Evolutionary conservation across 2,797 vertebrate species (phyloP).

Genomic region (Pampus argenteus): DNA sequence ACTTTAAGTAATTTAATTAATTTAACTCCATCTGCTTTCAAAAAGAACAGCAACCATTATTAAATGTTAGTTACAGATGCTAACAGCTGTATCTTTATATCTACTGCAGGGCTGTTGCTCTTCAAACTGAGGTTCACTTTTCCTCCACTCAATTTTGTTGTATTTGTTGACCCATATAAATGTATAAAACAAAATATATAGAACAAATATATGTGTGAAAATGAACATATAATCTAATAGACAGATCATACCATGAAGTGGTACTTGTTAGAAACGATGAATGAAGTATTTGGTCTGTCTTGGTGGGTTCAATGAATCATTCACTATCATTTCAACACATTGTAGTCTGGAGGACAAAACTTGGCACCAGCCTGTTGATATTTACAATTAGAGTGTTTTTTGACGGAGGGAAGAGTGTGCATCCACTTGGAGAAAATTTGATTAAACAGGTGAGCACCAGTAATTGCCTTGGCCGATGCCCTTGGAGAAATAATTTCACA

Average conservation of each 20-base stretch:
- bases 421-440: slow-evolving; percentile 68
- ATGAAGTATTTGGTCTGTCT: slow-evolving; percentile 33
- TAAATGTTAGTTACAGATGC: slow-evolving; percentile 11
- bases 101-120: too few relatives aligned
- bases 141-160: not conserved
- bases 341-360: slow-evolving; percentile 20
- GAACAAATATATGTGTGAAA: not conserved
- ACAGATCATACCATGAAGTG: slow-evolving; percentile 3
- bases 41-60: slow-evolving; percentile 2
- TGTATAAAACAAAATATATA: not conserved
- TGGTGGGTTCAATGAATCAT: slow-evolving; percentile 52
- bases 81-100: not conserved
- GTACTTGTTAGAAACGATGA: not conserved
- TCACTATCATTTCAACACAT: slow-evolving; percentile 47
- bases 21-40: slow-evolving; percentile 26
- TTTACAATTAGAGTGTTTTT: slow-evolving; percentile 41
- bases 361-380: slow-evolving; percentile 28
- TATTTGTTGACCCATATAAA: not conserved
- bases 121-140: too few relatives aligned
- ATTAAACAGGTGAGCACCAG: slow-evolving; percentile 76
- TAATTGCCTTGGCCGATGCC: slow-evolving; percentile 63
- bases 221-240: not conserved
- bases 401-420: slow-evolving; percentile 41
- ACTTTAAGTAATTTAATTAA: slow-evolving; percentile 23
- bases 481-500: slow-evolving; percentile 73